phyloP scores from a whole-genome alignment of 2,888 invertebrate species.

The Erynnis tages region DNA sequence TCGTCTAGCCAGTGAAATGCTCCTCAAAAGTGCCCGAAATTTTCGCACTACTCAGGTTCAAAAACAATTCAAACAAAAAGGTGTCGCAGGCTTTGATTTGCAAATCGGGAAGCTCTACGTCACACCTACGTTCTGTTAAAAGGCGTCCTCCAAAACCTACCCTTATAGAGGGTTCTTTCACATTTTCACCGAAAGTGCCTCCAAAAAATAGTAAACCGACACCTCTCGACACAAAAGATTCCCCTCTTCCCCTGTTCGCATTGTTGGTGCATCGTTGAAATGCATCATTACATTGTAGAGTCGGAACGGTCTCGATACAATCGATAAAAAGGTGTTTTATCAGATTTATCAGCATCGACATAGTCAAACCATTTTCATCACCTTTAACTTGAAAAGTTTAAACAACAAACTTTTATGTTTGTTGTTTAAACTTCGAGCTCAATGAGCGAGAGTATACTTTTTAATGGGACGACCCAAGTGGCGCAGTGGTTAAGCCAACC shows the following conservation, averaged over 20 bases:
- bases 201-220: slow-evolving; percentile 39
- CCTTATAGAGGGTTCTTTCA: slow-evolving; percentile 7
- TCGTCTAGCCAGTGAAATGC: too few relatives aligned
- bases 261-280: slow-evolving; percentile 52
- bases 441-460: too few relatives aligned
- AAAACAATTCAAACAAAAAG: not conserved
- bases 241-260: slow-evolving; percentile 34
- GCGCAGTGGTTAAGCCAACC: too few relatives aligned
- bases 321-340: not conserved
- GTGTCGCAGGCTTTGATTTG: not conserved
- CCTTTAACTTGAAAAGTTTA: too few relatives aligned
- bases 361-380: too few relatives aligned
- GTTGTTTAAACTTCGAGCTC: too few relatives aligned
- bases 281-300: slow-evolving; percentile 56
- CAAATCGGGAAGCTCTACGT: slow-evolving; percentile 6
- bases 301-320: slow-evolving; percentile 12
- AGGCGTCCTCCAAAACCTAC: slow-evolving; percentile 28
- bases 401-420: too few relatives aligned
- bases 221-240: slow-evolving; percentile 40
- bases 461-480: too few relatives aligned
- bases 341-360: too few relatives aligned
- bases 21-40: too few relatives aligned
- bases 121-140: slow-evolving; percentile 31
- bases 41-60: too few relatives aligned
- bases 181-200: slow-evolving; percentile 32